Percentiles rank a stretch among this genome's conserved stretches.
phyloP scores from a whole-genome alignment of 2,797 vertebrate genomes.

The Falco rusticolus region DNA sequence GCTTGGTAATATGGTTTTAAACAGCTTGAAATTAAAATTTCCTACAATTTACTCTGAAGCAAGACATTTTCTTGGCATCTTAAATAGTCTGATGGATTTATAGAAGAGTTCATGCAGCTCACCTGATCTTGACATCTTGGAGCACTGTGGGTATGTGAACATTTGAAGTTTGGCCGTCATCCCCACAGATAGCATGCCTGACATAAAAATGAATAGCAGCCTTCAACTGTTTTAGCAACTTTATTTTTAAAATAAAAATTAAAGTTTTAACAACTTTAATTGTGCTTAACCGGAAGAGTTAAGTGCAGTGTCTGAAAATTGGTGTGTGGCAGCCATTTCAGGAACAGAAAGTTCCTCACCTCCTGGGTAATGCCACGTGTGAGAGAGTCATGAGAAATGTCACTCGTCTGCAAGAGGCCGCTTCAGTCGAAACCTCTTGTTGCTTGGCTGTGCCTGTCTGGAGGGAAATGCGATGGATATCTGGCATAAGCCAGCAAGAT shows the following conservation, averaged over 20 bases:
- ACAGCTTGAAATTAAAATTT: neutral
- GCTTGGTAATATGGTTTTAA: neutral
- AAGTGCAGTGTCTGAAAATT: rapidly evolving
- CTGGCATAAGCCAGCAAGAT: neutral
- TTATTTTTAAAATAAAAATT: too few species aligned
- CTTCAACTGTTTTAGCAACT: neutral
- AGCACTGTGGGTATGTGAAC: neutral
- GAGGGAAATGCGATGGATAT: neutral
- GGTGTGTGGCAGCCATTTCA: neutral
- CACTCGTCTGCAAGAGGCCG: neutral
- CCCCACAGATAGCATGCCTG: neutral
- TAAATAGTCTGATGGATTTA: neutral
- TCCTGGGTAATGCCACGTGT: rapidly evolving
- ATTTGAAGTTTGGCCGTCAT: neutral
- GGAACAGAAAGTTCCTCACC: too few species aligned
- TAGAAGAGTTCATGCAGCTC: neutral
- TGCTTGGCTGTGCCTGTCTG: neutral
- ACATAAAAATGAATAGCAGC: neutral
- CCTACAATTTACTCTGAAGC: neutral
- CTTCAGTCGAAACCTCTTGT: too few species aligned
- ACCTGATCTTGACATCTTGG: neutral
- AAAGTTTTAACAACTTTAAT: too few species aligned
- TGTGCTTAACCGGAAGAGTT: neutral
- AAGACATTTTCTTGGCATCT: neutral
- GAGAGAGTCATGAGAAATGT: neutral